Evolutionary conservation across 2,888 invertebrate genomes (phyloP), one percentile per base, ranked within the genome.

Genomic region (Syrista parreyssii): DNA sequence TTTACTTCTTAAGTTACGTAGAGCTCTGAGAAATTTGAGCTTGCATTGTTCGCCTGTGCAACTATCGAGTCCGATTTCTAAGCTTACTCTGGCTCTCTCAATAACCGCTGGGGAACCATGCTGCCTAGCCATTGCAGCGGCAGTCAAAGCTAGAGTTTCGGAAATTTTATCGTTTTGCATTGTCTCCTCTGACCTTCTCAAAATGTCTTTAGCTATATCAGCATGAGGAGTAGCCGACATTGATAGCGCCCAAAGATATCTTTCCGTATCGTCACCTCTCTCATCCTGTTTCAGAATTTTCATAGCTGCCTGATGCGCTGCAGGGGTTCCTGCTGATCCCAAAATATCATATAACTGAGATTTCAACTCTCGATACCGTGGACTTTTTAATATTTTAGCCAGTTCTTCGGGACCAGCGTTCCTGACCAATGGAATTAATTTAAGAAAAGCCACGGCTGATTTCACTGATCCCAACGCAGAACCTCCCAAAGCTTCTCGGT

Each of bases 191-290:
- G 92, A 93, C 76, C 92, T 90, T 12, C 87, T 91, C 68, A 93
- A 82, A 11, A 94, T 86, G 79, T 93, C 92, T 73, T 90, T 91
- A 81, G 94, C 91, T 23, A 95, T 90, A 75, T 93, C 93, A 85
- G 96, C 95, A 85, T 95, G 93, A 0, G 91, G 91, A 3, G 82
- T 79, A 0, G 95, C 93, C 1, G 94, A 94, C 74, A 95, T 92
- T 0, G 96, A 95, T 12, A 96, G 89, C 0, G 95, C 94, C 93
- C 96, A 95, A 1, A 97, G 92, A 89, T 96, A 97, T 79, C 96
- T 92, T 87, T 97, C 97, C 1, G 94, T 92, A 40, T 93, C 91
- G 31, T 94, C 93, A n/a, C 93, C 91, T 12, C 92, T 89, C 55
- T 93, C 93, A n/a, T 93, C 92, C 75, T 90, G 89, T 75, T 93